Conservation (phyloP, 2,888 invertebrate genomes). For the Latheticus oryzae region DNA sequence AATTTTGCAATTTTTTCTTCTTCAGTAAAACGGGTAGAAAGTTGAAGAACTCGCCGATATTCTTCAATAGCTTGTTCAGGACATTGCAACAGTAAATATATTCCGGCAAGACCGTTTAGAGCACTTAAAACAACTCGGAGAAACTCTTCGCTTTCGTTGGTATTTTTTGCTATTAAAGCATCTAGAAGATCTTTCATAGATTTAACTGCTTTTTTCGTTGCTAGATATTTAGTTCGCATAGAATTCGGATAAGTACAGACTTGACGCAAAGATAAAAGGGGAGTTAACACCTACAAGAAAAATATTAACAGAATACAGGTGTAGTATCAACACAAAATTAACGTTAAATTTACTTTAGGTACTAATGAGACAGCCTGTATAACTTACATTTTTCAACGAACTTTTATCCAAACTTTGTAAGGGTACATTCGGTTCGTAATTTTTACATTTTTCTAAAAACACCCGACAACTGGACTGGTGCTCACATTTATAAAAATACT, state of each 20-base stretch:
- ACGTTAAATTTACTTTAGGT: not conserved
- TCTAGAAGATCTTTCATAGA: conserved; percentile 75
- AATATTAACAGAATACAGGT: no score
- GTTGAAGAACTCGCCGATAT: conserved; percentile 72
- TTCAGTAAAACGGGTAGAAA: conserved; percentile 61
- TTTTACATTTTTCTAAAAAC: conserved; percentile 66
- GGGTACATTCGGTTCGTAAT: conserved; percentile 64
- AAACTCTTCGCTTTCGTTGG: conserved; percentile 72
- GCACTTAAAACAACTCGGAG: conserved; percentile 73
- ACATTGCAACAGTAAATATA: conserved; percentile 70
- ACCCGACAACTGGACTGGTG: conserved; percentile 67
- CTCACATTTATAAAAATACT: conserved; percentile 77
- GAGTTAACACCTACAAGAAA: conserved; percentile 69
- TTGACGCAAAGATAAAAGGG: conserved; percentile 75
- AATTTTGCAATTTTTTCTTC: conserved; percentile 64
- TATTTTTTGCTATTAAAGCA: conserved; percentile 73
- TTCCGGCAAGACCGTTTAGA: conserved; percentile 77
- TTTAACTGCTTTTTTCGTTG: conserved; percentile 68
- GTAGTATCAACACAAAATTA: conserved; percentile 3
- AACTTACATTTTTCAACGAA: conserved; percentile 61
- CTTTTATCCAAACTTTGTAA: conserved; percentile 66
- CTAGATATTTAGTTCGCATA: conserved; percentile 68
- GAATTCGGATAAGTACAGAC: conserved; percentile 79
- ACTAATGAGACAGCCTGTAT: not conserved
- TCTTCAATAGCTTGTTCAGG: conserved; percentile 69